Base-by-base conservation (phyloP, 2,888 invertebrate species). In the Punctoribates punctum region DNA sequence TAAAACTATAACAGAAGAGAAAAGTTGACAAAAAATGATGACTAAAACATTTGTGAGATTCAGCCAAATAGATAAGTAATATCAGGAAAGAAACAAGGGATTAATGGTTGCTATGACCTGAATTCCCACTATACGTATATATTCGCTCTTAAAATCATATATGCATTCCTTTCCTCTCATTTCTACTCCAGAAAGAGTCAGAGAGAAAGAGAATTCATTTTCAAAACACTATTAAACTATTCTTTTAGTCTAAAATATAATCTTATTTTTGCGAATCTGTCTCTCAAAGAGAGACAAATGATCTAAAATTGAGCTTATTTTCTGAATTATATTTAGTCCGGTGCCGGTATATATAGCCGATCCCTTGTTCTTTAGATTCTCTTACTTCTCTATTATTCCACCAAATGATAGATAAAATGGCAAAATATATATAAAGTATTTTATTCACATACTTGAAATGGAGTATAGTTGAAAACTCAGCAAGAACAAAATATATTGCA, bases 21-120 rank as follows among this genome's bases (percentile, higher is more conserved):
- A 57, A 57, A 57, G 23, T 57, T 23, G 57, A 54, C 13, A 25
- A 8, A 57, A 57, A 57, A 57, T 57, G 57, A 57, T 57, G 20
- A 57, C 57, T 57, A 54, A 54, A 54, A 54, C 57, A 57, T 57
- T 57, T 57, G 57, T 57, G 57, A 57, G 25, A 57, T 20, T 25
- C n/a, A 23, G 23, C 23, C 23, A 57, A 57, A 23, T 57, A n/a
- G 57, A 57, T 57, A 23, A n/a, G 23, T 23, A 57, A 57, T 57
- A 57, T 57, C 3, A 48, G 48, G n/a, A 48, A 48, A 15, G 4
- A 48, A 48, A 23, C 23, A 8, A 23, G n/a, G 57, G 5, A 57
- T 57, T 57, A 57, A 57, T 57, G 57, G 57, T 57, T 25, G 57
- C 9, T 11, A 23, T 57, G 57, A 57, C 57, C 57, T 57, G 23